Conservation (phyloP, 2,888 invertebrate genomes). For the Melitaea athalia region DNA sequence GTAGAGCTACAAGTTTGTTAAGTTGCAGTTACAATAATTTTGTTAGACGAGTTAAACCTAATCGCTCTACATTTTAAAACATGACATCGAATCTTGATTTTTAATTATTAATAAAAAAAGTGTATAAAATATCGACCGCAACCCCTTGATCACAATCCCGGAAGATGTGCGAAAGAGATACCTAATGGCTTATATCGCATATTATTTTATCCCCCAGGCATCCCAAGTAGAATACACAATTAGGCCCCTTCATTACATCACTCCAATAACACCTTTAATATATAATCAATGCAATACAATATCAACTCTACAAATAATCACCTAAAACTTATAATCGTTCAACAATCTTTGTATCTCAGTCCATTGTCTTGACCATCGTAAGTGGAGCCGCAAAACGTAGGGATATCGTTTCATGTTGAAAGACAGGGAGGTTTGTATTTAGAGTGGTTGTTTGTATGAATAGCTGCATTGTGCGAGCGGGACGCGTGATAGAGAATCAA, state of each 20-base stretch:
- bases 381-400: conserved; percentile 50
- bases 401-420: conserved; percentile 70
- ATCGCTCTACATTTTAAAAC: background rate
- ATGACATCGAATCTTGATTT: background rate
- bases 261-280: conserved; percentile 78
- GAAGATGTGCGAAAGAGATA: conserved; percentile 55
- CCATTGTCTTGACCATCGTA: conserved; percentile 53
- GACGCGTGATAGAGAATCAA: conserved; percentile 68
- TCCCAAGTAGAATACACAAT: conserved; percentile 77
- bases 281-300: conserved; percentile 36
- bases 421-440: conserved; percentile 50
- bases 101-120: background rate
- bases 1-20: background rate
- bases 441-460: conserved; percentile 60
- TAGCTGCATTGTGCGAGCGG: conserved; percentile 76
- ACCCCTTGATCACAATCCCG: conserved; percentile 33
- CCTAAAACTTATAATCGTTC: conserved; percentile 40
- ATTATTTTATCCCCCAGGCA: conserved; percentile 67
- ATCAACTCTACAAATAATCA: conserved; percentile 36
- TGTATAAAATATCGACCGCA: background rate
- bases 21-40: background rate
- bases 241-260: conserved; percentile 80
- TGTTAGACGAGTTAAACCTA: conserved; percentile 1
- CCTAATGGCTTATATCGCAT: conserved; percentile 52
- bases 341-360: conserved; percentile 46